Conservation (phyloP, 2,888 invertebrate species). For the Macrophya annulata region DNA sequence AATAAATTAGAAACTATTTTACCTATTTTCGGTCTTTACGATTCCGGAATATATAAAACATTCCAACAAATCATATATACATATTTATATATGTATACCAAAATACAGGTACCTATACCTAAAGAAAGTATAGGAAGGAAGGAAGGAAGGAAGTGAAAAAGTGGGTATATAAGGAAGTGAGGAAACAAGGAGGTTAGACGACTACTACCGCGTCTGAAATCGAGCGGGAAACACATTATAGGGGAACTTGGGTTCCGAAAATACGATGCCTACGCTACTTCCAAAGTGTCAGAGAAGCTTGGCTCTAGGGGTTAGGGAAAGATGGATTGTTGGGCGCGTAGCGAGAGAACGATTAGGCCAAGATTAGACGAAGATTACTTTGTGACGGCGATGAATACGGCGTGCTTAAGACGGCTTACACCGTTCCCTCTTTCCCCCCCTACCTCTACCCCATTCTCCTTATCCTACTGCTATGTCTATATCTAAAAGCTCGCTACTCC, state of each 20-base stretch:
- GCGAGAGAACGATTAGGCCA: conserved; percentile 52
- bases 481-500: conserved; percentile 13
- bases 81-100: neutral
- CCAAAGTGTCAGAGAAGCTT: conserved; percentile 33
- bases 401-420: conserved; percentile 49
- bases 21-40: no score
- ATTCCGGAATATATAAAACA: no score
- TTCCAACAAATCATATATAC: no score
- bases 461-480: neutral
- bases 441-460: neutral
- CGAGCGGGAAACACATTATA: conserved; percentile 41
- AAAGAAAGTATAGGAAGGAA: neutral
- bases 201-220: conserved; percentile 1
- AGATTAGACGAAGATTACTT: conserved; percentile 54
- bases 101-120: neutral
- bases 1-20: no score
- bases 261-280: conserved; percentile 36
- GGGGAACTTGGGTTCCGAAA: neutral
- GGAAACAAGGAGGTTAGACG: neutral
- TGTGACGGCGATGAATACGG: conserved; percentile 52
- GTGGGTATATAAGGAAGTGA: neutral
- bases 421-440: neutral
- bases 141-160: neutral
- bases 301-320: conserved; percentile 47
- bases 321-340: conserved; percentile 45